phyloP scores from a whole-genome alignment of 2,797 vertebrate genomes.

The Poliocrania exsul region DNA sequence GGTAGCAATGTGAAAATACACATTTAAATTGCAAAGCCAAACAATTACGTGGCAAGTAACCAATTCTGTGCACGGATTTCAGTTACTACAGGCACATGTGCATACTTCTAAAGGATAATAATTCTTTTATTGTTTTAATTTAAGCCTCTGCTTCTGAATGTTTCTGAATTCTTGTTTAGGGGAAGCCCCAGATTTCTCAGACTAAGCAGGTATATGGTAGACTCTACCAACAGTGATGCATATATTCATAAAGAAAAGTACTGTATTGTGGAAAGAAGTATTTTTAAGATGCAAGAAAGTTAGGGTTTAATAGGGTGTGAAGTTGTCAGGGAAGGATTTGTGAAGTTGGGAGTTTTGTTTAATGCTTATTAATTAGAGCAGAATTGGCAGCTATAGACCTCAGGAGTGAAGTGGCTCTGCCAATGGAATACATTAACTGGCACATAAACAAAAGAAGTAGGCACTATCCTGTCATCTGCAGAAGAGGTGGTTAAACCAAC shows the following conservation, averaged over 20 bases:
- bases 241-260: neutral
- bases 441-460: neutral
- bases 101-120: neutral
- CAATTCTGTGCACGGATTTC: neutral
- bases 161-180: neutral
- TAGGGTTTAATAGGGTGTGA: constrained; percentile 31
- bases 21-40: neutral
- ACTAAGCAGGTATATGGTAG: neutral
- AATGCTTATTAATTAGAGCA: constrained; percentile 40
- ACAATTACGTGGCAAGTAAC: neutral
- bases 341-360: constrained; percentile 21
- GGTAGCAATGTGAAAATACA: neutral
- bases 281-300: constrained; percentile 29
- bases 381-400: constrained; percentile 33
- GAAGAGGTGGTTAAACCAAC: neutral
- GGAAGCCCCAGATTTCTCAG: neutral
- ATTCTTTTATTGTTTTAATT: neutral
- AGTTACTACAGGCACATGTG: neutral
- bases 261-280: neutral
- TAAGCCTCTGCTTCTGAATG: neutral
- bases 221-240: neutral
- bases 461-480: neutral
- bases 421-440: neutral
- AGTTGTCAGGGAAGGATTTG: constrained; percentile 38
- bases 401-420: neutral